phyloP scores from a whole-genome alignment of 2,797 vertebrate genomes.

The Epinephelus coioides region DNA sequence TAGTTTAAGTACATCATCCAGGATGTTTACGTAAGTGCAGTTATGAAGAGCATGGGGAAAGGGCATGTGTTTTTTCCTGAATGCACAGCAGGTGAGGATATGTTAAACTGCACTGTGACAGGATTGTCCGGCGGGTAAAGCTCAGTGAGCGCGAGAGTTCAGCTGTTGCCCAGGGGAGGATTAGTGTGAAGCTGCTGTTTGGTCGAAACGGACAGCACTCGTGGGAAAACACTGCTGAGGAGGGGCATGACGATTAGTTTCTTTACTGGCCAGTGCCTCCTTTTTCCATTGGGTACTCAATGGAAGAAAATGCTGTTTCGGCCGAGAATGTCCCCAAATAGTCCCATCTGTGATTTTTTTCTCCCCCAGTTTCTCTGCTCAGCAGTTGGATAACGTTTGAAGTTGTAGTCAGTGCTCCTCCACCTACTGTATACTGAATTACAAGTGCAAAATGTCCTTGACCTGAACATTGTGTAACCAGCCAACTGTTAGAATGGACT shows the following conservation, averaged over 20 bases:
- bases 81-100: constrained; percentile 57
- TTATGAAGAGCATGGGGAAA: constrained; percentile 10
- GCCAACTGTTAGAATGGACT: constrained; percentile 3
- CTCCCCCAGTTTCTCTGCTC: not conserved
- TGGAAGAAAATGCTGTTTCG: constrained; percentile 28
- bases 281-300: constrained; percentile 29
- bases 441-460: constrained; percentile 39
- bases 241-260: constrained; percentile 37
- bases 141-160: constrained; percentile 55
- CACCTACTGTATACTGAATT: constrained; percentile 20
- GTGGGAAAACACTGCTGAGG: constrained; percentile 45
- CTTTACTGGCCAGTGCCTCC: constrained; percentile 4
- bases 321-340: not conserved
- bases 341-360: not conserved
- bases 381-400: constrained; percentile 25
- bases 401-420: not conserved
- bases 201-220: constrained; percentile 40
- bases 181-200: constrained; percentile 59
- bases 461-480: constrained; percentile 33
- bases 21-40: not conserved
- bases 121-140: constrained; percentile 46
- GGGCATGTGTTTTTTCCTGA: constrained; percentile 14
- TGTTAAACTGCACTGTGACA: constrained; percentile 52
- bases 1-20: not conserved
- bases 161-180: constrained; percentile 59